These are phyloP conservation scores for Meloidogyne exigua DNA, from an alignment of 1,140 invertebrate genomes.

Conservation along the genomic window DNA sequence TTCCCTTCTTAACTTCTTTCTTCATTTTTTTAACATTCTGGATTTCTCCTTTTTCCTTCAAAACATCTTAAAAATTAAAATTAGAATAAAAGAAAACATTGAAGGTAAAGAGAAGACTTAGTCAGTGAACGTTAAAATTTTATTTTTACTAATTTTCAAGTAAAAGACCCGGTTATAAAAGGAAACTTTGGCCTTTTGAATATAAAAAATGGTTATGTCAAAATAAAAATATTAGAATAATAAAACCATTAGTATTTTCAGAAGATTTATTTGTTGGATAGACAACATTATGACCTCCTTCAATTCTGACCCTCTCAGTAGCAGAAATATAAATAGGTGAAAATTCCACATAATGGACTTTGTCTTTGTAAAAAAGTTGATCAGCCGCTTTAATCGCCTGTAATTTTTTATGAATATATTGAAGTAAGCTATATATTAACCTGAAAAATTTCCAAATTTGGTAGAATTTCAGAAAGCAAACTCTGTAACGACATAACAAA, in stretches of 20 bases:
- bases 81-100: too few relatives aligned
- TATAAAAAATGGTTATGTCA: too few relatives aligned
- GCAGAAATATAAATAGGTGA: conserved; percentile 1
- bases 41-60: background rate
- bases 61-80: background rate
- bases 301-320: background rate
- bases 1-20: background rate
- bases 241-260: background rate
- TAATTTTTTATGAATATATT: background rate
- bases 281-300: background rate
- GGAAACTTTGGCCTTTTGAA: too few relatives aligned
- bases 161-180: too few relatives aligned
- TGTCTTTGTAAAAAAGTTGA: conserved; percentile 21
- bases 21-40: background rate
- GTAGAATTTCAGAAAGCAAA: background rate
- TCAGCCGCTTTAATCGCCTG: conserved; percentile 23
- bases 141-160: too few relatives aligned
- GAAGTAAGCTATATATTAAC: background rate
- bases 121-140: too few relatives aligned
- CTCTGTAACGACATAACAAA: background rate
- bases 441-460: conserved; percentile 2
- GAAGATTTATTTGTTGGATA: background rate
- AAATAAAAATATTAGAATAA: background rate
- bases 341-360: conserved; percentile 9
- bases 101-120: too few relatives aligned